A percentile compares a stretch with the other conserved stretches of the same genome.
Conservation (phyloP, 2,113 vertebrate genomes). For the Eublepharis macularius region DNA sequence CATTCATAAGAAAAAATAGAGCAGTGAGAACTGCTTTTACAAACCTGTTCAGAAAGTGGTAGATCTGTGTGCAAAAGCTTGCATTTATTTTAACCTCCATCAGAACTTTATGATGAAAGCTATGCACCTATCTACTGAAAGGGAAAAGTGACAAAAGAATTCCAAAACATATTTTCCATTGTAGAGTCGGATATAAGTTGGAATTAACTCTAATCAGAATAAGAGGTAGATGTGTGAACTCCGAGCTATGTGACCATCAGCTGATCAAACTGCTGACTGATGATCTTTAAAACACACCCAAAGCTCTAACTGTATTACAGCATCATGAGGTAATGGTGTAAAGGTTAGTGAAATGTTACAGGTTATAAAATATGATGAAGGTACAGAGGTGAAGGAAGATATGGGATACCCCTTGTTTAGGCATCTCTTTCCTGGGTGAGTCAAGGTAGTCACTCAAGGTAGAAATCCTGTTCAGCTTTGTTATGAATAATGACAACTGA, state of each 20-base stretch:
- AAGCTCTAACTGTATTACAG: background rate
- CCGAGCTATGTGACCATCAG: background rate
- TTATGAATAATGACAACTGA: too few species aligned
- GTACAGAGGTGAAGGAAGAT: background rate
- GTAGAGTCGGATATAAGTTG: background rate
- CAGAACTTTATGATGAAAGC: background rate
- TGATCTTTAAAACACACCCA: slow-evolving; percentile 5
- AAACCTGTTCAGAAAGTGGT: background rate
- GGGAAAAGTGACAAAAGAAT: background rate
- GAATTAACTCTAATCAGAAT: background rate
- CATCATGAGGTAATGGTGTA: slow-evolving; percentile 13
- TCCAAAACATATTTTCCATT: background rate
- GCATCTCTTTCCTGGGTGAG: slow-evolving; percentile 3
- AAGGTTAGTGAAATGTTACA: slow-evolving; percentile 15
- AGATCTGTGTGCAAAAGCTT: background rate
- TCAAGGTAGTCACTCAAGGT: slow-evolving; percentile 16
- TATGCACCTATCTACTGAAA: background rate
- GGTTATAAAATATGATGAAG: slow-evolving; percentile 5
- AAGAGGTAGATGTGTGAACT: background rate
- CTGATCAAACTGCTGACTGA: background rate
- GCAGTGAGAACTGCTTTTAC: background rate
- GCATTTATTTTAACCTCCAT: background rate
- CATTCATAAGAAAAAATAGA: background rate
- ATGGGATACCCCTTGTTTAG: slow-evolving; percentile 10
- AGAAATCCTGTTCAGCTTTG: background rate